phyloP scores from a whole-genome alignment of 2,113 vertebrate genomes.

The Aegithalos caudatus region DNA sequence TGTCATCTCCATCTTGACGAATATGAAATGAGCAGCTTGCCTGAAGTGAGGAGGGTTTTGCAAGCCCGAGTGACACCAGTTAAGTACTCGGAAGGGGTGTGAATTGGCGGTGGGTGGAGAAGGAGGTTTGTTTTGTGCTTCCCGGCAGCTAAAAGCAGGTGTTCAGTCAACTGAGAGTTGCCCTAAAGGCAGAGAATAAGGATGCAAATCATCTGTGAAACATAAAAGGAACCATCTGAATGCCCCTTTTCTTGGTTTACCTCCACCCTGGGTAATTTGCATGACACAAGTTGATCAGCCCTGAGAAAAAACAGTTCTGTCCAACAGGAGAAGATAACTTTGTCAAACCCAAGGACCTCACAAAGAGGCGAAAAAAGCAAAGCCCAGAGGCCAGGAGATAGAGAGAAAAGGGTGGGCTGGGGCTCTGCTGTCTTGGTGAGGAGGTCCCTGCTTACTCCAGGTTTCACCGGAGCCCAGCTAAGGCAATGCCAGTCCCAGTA shows the following conservation, averaged over 20 bases:
- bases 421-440: background rate
- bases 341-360: background rate
- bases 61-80: background rate
- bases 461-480: background rate
- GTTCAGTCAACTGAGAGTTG: constrained; percentile 12
- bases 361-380: background rate
- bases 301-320: background rate
- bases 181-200: constrained; percentile 53
- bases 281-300: background rate
- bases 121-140: background rate
- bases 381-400: background rate
- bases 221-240: constrained; percentile 38
- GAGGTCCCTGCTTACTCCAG: background rate
- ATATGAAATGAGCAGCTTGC: background rate
- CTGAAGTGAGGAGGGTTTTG: background rate
- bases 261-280: constrained; percentile 31
- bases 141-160: constrained; percentile 30
- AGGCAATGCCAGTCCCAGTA: rapidly evolving
- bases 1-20: background rate
- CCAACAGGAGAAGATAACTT: background rate
- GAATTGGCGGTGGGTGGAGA: background rate
- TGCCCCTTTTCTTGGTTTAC: constrained; percentile 35
- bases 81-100: background rate
- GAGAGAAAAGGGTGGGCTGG: background rate
- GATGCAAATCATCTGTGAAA: constrained; percentile 50